These are phyloP conservation scores for Cosmia pyralina DNA, from an alignment of 2,888 invertebrate species.

Conservation along the genomic window DNA sequence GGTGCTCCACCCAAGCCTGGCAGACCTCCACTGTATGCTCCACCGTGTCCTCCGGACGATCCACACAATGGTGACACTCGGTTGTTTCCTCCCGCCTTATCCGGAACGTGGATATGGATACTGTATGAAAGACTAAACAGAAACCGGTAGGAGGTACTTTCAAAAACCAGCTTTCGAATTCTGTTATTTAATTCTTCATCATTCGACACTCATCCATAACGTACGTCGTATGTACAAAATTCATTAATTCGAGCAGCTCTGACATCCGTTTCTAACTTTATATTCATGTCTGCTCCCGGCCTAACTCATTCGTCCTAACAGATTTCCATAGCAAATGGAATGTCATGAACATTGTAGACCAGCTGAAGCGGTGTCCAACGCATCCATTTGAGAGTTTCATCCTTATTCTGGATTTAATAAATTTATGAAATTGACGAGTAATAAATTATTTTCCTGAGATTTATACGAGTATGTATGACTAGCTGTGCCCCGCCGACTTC, in stretches of 20 bases:
- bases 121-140: not conserved
- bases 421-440: conserved; percentile 8
- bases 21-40: no score
- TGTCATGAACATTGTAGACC: conserved; percentile 56
- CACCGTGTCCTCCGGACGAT: no score
- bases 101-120: no score
- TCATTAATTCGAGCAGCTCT: conserved; percentile 3
- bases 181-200: not conserved
- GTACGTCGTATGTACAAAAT: not conserved
- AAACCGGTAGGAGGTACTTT: not conserved
- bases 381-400: conserved; percentile 49
- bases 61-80: no score
- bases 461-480: no score
- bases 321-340: conserved; percentile 58
- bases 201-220: not conserved
- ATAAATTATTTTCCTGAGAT: not conserved
- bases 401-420: conserved; percentile 48
- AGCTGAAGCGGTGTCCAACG: conserved; percentile 38
- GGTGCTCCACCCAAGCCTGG: no score
- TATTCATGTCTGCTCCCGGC: conserved; percentile 31
- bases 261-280: conserved; percentile 19
- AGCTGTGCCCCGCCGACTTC: no score
- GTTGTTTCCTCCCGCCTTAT: no score
- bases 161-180: not conserved
- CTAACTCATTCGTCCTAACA: conserved; percentile 38